Base-by-base conservation (phyloP, 2,888 invertebrate species). In the Drosophila flavopinicola region DNA sequence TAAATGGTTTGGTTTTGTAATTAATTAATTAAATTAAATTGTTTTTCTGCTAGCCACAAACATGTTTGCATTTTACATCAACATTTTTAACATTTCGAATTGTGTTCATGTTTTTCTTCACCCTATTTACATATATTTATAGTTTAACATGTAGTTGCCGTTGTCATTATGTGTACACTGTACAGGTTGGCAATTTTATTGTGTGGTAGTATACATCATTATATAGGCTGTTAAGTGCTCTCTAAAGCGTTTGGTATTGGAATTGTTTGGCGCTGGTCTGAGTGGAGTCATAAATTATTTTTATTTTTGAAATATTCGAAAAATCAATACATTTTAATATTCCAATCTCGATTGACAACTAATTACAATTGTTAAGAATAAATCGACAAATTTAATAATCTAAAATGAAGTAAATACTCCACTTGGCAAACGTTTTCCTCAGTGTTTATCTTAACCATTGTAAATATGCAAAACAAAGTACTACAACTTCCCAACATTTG, bases 21-120 rank as follows among this genome's bases (percentile, higher is more conserved):
- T 73, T 61, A 61, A 75, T 74, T 42, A 56, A 68, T 68, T 51
- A 51, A 54, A 48, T 54, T 35, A 39, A 58, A 58, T 68, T 63
- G 45, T 57, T 71, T 63, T 58, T 41, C 9, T 61, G 54, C 41
- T 52, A 44, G 73, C 74, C 67, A 64, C 77, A 64, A 60, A 76
- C 64, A 60, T 76, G 68, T 76, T 64, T 67, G 68, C 54, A 64
- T 74, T 75, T 71, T 54, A 60, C 65, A 60, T 57, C 35, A 60
- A 60, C 65, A 51, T 49, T 65, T 69, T 58, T 56, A 71, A 67
- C 74, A 53, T 49, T 29, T 38, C 38, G 33, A 44, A 41, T 38
- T 41, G 6, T 45, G 9, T 32, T 25, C 23, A 9, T n/a, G 32
- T 27, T 35, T 58, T 29, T 44, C 20, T 29, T 44, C 11, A 20